These are phyloP conservation scores for Eumeta japonica DNA, from an alignment of 1,140 invertebrate genomes.

Conservation along the genomic window DNA sequence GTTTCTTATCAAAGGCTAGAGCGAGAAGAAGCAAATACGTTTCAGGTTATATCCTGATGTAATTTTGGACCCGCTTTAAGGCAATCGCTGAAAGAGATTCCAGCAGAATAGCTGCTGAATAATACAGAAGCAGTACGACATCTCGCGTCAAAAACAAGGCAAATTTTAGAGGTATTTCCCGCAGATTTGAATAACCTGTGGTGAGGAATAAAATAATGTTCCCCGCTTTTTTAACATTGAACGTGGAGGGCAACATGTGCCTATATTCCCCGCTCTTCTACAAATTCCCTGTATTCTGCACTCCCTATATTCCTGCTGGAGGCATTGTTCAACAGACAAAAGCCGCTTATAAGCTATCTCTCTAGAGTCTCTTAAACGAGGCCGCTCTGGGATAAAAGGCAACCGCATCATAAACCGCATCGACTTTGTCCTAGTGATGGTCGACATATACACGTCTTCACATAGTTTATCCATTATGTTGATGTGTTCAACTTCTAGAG, in stretches of 20 bases:
- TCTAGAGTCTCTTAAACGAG: not conserved
- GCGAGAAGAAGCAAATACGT: no score
- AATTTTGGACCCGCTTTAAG: conserved; percentile 11
- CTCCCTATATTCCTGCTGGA: not conserved
- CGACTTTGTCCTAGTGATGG: not conserved
- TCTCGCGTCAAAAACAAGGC: conserved; percentile 8
- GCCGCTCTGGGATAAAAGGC: not conserved
- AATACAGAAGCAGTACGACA: conserved; percentile 4
- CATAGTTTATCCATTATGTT: not conserved
- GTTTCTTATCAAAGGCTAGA: no score
- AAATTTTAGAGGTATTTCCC: not conserved
- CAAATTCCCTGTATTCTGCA: not conserved
- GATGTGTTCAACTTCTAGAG: not conserved
- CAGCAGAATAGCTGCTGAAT: no score
- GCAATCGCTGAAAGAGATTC: conserved; percentile 9
- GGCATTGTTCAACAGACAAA: not conserved
- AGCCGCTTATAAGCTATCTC: not conserved
- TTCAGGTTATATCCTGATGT: conserved; percentile 36
- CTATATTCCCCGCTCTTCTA: no score
- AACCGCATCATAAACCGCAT: no score
- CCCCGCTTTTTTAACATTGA: not conserved
- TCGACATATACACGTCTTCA: not conserved
- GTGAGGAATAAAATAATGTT: not conserved
- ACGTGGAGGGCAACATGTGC: not conserved
- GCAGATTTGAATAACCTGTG: not conserved